These are phyloP conservation scores for Dolichallabes microphthalmus DNA, from an alignment of 2,113 vertebrate species.

Conservation along the genomic window DNA sequence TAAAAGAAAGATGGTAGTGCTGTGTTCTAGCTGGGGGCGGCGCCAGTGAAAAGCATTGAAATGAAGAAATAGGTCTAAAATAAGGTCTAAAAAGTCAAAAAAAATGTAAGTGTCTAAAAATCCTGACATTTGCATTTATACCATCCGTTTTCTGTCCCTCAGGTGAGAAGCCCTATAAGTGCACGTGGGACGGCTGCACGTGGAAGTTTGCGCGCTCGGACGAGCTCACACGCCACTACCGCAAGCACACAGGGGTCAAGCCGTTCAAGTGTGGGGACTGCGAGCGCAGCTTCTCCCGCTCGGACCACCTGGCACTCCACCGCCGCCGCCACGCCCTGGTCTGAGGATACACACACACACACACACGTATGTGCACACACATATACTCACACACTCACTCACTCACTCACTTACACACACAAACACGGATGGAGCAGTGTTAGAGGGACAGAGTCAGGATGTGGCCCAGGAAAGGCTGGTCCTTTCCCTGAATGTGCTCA, in stretches of 20 bases:
- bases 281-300: slow-evolving; percentile 87
- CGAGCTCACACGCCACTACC: slow-evolving; percentile 59
- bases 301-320: slow-evolving; percentile 85
- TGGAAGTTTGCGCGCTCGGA: slow-evolving; percentile 90
- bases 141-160: neutral
- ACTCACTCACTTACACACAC: neutral
- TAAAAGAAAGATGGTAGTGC: neutral
- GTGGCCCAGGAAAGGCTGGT: slow-evolving; percentile 33
- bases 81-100: no score
- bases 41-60: neutral
- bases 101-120: neutral
- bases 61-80: neutral
- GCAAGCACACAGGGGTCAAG: slow-evolving; percentile 77
- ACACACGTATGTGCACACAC: neutral
- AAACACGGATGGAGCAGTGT: neutral
- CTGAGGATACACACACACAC: slow-evolving; percentile 44
- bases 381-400: slow-evolving; percentile 16
- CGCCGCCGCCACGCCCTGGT: slow-evolving; percentile 79
- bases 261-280: slow-evolving; percentile 89
- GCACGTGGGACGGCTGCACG: slow-evolving; percentile 87
- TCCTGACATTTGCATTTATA: no score
- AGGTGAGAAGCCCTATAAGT: slow-evolving; percentile 90
- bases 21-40: neutral
- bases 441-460: slow-evolving; percentile 30
- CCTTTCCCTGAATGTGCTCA: slow-evolving; percentile 5